phyloP scores from a whole-genome alignment of 1,140 invertebrate species.

The Drosophila pachea region DNA sequence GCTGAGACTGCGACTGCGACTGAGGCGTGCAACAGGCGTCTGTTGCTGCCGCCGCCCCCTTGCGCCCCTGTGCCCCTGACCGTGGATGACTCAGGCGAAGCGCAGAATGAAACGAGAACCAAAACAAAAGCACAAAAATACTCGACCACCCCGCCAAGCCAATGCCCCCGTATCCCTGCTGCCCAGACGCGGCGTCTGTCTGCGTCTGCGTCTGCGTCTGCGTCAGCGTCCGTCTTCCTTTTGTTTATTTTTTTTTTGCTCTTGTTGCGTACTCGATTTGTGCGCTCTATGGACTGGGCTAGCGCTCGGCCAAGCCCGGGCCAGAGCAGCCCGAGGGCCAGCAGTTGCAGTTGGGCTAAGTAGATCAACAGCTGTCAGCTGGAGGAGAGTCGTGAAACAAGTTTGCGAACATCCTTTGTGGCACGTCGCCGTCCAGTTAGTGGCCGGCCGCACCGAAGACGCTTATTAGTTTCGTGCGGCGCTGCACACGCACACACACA shows the following conservation, averaged over 20 bases:
- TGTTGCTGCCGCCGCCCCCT: conserved; percentile 5
- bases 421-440: background rate
- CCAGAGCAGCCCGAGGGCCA: conserved; percentile 15
- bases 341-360: conserved; percentile 5
- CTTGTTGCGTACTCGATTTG: background rate
- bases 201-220: background rate
- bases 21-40: conserved; percentile 50
- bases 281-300: conserved; percentile 3
- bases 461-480: conserved; percentile 62
- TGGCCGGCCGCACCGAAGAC: conserved; percentile 16
- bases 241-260: conserved; percentile 3
- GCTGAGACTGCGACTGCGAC: conserved; percentile 36
- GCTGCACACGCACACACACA: conserved; percentile 43
- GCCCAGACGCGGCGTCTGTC: conserved; percentile 24
- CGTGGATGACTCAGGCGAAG: conserved; percentile 52
- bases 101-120: conserved; percentile 56
- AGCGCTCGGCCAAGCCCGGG: background rate
- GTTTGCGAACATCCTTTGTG: conserved; percentile 33
- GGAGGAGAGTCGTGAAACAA: conserved; percentile 14
- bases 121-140: conserved; percentile 75
- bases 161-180: conserved; percentile 12
- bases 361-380: conserved; percentile 36
- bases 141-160: conserved; percentile 6
- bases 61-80: conserved; percentile 1
- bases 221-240: conserved; percentile 9